Conservation (phyloP, 2,113 vertebrate genomes). For the Tursiops truncatus region DNA sequence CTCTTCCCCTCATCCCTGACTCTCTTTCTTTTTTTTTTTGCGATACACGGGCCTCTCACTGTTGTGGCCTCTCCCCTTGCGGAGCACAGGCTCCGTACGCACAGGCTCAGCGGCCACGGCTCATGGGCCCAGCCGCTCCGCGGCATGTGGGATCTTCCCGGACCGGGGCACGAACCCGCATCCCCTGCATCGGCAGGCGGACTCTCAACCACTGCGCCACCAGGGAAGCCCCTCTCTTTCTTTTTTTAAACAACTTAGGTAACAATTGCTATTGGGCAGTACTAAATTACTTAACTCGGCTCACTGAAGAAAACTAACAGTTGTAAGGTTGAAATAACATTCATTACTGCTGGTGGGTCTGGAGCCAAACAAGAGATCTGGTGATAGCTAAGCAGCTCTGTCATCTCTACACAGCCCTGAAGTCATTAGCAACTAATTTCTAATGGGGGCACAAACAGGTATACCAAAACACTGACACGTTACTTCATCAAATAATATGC, state of each 20-base stretch:
- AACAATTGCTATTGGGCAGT: neutral
- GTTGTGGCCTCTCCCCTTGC: no score
- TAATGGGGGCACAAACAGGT: neutral
- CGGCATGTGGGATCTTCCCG: no score
- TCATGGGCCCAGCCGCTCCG: no score
- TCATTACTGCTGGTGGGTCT: neutral
- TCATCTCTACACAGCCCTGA: neutral
- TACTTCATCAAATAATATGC: neutral
- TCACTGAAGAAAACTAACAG: constrained; percentile 41
- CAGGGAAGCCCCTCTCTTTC: neutral
- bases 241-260: constrained; percentile 3
- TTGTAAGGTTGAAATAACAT: constrained; percentile 36
- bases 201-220: no score
- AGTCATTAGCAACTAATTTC: neutral
- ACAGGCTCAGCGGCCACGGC: no score
- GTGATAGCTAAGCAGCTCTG: neutral
- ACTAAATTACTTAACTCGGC: constrained; percentile 1
- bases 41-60: no score
- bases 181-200: no score
- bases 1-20: no score
- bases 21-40: neutral
- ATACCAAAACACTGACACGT: neutral
- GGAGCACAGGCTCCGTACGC: no score
- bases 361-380: neutral
- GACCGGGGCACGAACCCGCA: no score